Base-by-base conservation (phyloP, 2,888 invertebrate species). In the Rhagium mordax region DNA sequence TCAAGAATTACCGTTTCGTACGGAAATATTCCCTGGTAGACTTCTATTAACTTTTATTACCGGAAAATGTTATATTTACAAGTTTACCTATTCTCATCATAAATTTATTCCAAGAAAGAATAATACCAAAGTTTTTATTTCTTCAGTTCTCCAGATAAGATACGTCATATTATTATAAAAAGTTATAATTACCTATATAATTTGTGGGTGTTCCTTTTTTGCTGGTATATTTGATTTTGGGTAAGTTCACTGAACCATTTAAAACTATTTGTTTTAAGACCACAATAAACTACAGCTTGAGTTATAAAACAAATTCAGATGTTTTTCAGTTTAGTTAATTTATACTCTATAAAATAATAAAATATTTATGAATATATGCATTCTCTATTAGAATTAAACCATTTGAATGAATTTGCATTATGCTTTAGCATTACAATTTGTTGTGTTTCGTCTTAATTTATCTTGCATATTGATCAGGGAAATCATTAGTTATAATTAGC, bases 41-140 rank as follows among this genome's bases (percentile, higher is more conserved):
- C 29, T 55, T 49, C 6, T 33, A 33, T 49, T 15, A 55, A 41
- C 13, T 65, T 71, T 71, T 65, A 71, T 64, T 71, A 29, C 65
- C 57, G 59, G 65, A 61, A 70, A 61, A 53, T 55, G 62, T 53
- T 49, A 7, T 16, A 51, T 18, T 10, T 51, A 51, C 18, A 20
- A 20, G 70, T 62, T 53, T 20, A 5, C 15, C 41, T 65, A 65
- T 51, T 65, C 51, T 51, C 33, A 51, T 65, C 51, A 47, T 59
- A 57, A 59, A 41, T n/a, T 33, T 8, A 48, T 59, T 68, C 48
- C 18, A 20, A 7, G 57, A 67, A 41, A 47, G 2, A n/a, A 57
- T 51, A 55, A 41, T 21, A 8, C 13, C 16, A 55, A 29, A n/a
- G n/a, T n/a, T 55, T 33, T 16, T 27, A 49, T 53, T 51, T 13